Base-by-base conservation (phyloP, 2,888 invertebrate species). In the Chaetoderma sp. region DNA sequence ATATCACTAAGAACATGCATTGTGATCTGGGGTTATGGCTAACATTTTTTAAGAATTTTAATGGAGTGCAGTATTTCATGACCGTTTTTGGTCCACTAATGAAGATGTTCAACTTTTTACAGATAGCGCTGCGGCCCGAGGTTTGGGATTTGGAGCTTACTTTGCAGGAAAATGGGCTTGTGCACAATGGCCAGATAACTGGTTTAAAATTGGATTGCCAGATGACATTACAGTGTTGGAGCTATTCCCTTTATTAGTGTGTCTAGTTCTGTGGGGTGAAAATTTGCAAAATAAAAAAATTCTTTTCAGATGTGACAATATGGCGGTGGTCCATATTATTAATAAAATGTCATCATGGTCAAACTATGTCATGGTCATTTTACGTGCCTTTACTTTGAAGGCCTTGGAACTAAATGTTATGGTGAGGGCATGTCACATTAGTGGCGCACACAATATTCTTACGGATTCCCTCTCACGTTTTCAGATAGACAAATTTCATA, bases 31-130 rank as follows among this genome's bases (percentile, higher is more conserved):
- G 47, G 8, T 30, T 68, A 36, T 65, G 59, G 68, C 44, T 58
- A 25, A 16, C 30, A 18, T 63, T 64, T 50, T 55, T 63, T 8
- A 18, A 45, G 4, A 36, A 58, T 10, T 64, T 47, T 39, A 68
- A 68, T 39, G 68, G 64, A 1, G 32, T 65, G 1, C 45, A 23
- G 27, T 65, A 5, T 70, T 70, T 62, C 45, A 55, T 49, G 67
- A 70, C 21, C 4, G 36, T 18, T 21, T 49, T 27, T 56, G 56
- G 50, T 23, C 32, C n/a, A 57, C 49, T 2, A 50, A 57, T 39
- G 39, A 47, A 27, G 2, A 23, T 6, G 33, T 63, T n/a, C 39
- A 57, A 32, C 30, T 57, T 23, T 47, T 36, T 49, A 63, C 63
- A 33, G 49, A 57, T 42, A 18, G 50, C 6, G 45, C 39, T 4